Base-by-base conservation (phyloP, 2,888 invertebrate species). In the Limnephilus marmoratus region DNA sequence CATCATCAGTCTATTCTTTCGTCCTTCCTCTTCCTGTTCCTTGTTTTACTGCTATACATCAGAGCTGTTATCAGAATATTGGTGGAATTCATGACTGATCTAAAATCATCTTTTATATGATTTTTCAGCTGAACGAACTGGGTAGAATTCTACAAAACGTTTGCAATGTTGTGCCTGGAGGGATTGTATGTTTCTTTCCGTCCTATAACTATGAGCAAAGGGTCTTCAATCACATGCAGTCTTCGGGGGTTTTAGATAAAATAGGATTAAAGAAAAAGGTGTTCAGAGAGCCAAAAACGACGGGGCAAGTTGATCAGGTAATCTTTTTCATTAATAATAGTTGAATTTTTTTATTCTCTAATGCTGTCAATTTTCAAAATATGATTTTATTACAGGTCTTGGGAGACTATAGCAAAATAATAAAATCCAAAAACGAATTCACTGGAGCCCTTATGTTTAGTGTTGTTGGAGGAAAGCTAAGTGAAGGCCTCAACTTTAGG, bases 401-500 rank as follows among this genome's bases (percentile, higher is more conserved):
- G 93, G 95, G 96, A 88, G 96, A 97, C 92, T 98, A 98, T 95
- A 95, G 97, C 0, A 95, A 95, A 90, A 96, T 96, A 89, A 96
- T 97, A 92, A 96, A 95, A 0, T 95, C 94, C 91, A 96, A 95
- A 94, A 94, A 94, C n/a, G 94, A 94, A 0, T 94, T 94, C 11
- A 96, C 95, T 94, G 99, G 99, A 9, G 99, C 99, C 0, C 94
- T 99, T 34, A 95, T 99, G 83, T 97, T 99, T 93, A 99, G 99
- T 95, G 99, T 99, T n/a, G 98, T 99, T 5, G 98, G 98, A 93
- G 99, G 99, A 0, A 99, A 99, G 96, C 96, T 99, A 94, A 99
- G 99, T 94, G 99, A 99, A 96, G 99, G 99, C 0, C 97, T 99
- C 85, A 99, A 99, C 96, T 99, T 98, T 94, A 96, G 96, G 96